Conservation (phyloP, 1,140 invertebrate genomes). For the Drosophila tsacasi region DNA sequence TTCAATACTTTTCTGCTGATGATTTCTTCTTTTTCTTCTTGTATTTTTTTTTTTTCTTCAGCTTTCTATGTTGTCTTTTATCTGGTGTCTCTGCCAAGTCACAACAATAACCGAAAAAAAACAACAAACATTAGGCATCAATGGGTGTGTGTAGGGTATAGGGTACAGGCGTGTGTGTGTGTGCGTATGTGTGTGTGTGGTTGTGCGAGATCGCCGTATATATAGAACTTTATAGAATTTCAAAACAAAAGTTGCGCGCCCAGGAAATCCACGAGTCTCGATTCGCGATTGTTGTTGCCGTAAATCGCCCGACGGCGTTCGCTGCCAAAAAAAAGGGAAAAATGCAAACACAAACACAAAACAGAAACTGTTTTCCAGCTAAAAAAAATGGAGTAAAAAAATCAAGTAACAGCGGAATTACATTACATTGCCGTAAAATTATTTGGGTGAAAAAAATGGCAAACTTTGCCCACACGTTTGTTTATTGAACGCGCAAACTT, state of each 20-base stretch:
- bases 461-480: conserved; percentile 16
- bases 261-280: conserved; percentile 40
- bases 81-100: conserved; percentile 53
- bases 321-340: conserved; percentile 31
- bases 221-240: conserved; percentile 45
- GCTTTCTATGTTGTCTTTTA: conserved; percentile 41
- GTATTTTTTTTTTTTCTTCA: conserved; percentile 17
- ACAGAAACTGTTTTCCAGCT: conserved; percentile 20
- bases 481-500: conserved; percentile 2
- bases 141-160: not conserved
- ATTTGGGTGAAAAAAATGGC: not conserved
- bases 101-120: conserved; percentile 57
- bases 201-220: conserved; percentile 31
- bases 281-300: conserved; percentile 38
- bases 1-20: conserved; percentile 12
- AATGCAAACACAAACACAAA: conserved; percentile 28
- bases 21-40: conserved; percentile 3
- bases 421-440: conserved; percentile 7
- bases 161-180: not conserved
- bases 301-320: conserved; percentile 35
- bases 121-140: conserved; percentile 46
- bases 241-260: conserved; percentile 52
- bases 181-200: conserved; percentile 1
- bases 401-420: not conserved
- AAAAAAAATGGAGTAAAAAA: conserved; percentile 1